A percentile compares a stretch with the other conserved stretches of the same genome.
Evolutionary conservation across 2,888 invertebrate species (phyloP).

Genomic region (Eudasyphora cyanicolor): DNA sequence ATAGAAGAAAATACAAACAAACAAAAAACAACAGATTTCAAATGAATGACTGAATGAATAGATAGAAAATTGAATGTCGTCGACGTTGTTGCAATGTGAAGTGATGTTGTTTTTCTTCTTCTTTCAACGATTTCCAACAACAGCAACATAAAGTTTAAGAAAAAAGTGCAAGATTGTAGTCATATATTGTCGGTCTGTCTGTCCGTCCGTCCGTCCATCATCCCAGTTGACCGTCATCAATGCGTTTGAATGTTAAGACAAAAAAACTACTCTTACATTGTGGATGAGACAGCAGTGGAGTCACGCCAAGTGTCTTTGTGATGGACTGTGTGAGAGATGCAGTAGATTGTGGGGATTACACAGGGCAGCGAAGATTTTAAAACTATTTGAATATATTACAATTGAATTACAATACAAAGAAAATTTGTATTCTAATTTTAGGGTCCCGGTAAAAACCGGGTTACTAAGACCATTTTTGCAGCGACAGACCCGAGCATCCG

Average conservation of each 20-base stretch:
- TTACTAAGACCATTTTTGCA: too few relatives aligned
- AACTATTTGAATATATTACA: too few relatives aligned
- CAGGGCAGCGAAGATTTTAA: neutral
- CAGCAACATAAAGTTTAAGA: slow-evolving; percentile 30
- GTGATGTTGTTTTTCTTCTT: neutral
- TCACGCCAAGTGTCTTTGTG: slow-evolving; percentile 1
- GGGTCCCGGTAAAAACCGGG: too few relatives aligned
- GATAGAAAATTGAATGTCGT: slow-evolving; percentile 39
- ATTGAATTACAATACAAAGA: too few relatives aligned
- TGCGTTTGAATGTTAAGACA: neutral
- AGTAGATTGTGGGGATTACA: neutral
- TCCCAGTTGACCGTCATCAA: neutral
- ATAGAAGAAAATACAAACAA: slow-evolving; percentile 42
- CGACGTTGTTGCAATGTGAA: neutral
- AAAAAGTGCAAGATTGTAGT: slow-evolving; percentile 41
- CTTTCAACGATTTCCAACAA: neutral
- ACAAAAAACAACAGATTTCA: slow-evolving; percentile 33
- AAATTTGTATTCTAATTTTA: too few relatives aligned
- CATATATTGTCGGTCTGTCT: neutral
- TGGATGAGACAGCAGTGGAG: neutral
- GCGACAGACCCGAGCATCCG: too few relatives aligned
- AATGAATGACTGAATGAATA: slow-evolving; percentile 31
- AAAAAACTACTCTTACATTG: neutral
- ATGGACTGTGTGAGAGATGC: neutral
- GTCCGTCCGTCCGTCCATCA: slow-evolving; percentile 27